A percentile compares a stretch with the other conserved stretches of the same genome.
Conservation (phyloP, 2,113 vertebrate genomes). For the Raja brachyura region DNA sequence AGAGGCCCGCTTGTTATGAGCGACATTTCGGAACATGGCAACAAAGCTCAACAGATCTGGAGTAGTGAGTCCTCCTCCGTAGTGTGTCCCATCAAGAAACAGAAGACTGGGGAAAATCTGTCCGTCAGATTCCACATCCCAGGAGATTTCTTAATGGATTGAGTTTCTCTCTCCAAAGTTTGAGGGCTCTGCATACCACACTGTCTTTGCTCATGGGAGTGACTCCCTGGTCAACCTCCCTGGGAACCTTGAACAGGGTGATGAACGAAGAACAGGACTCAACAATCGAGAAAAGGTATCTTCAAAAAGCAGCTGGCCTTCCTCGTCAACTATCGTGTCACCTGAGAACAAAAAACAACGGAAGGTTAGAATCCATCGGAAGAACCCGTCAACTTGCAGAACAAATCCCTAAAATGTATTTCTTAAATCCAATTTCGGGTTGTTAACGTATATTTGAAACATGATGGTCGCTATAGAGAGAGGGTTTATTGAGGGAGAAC, state of each 20-base stretch:
- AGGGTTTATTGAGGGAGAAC: not conserved
- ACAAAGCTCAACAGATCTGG: not conserved
- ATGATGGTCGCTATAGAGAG: not conserved
- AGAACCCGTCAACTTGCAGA: not conserved
- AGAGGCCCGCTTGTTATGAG: not conserved
- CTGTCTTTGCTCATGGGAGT: not conserved
- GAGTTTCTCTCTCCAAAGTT: not conserved
- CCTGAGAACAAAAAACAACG: not conserved
- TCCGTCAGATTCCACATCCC: not conserved
- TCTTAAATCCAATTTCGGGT: too few species aligned
- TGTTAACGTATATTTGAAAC: not conserved
- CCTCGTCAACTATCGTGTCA: constrained; percentile 27
- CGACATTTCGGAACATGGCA: not conserved
- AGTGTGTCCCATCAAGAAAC: not conserved
- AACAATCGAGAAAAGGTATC: not conserved
- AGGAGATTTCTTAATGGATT: not conserved
- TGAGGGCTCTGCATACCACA: not conserved
- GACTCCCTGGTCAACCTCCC: not conserved
- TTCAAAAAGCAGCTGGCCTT: not conserved
- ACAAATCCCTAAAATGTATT: not conserved
- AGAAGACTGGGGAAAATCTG: not conserved
- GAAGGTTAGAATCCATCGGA: not conserved
- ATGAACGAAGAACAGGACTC: not conserved
- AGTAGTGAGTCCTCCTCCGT: not conserved
- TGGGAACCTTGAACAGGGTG: not conserved